Evolutionary conservation across 1,140 invertebrate species (phyloP).

Genomic region (Drosophila ambigua): DNA sequence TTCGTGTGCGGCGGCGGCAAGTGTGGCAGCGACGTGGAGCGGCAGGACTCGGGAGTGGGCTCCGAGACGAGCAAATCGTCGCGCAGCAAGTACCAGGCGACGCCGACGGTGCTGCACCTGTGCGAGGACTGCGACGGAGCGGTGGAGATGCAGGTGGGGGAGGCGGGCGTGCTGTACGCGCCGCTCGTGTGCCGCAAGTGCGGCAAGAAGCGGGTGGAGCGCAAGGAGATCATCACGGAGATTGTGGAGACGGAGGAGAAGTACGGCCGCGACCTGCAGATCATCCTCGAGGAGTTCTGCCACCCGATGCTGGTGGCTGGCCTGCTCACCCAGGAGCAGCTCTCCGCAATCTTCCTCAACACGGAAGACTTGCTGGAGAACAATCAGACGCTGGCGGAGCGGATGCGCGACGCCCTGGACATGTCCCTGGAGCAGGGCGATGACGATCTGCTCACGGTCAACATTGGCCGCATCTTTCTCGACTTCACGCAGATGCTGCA

Average conservation of each 20-base stretch:
- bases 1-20: conserved; percentile 64
- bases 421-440: conserved; percentile 91
- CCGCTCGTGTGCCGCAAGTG: conserved; percentile 94
- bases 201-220: conserved; percentile 92
- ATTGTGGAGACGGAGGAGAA: conserved; percentile 98
- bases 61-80: conserved; percentile 96
- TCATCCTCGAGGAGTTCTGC: conserved; percentile 97
- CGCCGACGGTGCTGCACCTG: conserved; percentile 86
- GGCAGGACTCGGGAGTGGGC: conserved; percentile 96
- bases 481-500: conserved; percentile 96
- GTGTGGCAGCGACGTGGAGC: conserved; percentile 88
- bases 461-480: conserved; percentile 95
- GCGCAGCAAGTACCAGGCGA: conserved; percentile 88
- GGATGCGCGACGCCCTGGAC: conserved; percentile 94
- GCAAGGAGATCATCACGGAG: conserved; percentile 97
- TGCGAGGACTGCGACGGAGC: conserved; percentile 92
- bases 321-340: conserved; percentile 90
- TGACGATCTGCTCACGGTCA: conserved; percentile 93
- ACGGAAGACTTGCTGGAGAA: conserved; percentile 96
- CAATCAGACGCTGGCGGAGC: conserved; percentile 93
- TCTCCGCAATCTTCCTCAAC: conserved; percentile 96
- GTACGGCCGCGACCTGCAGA: conserved; percentile 95
- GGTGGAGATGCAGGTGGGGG: conserved; percentile 88
- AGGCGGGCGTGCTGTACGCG: conserved; percentile 89
- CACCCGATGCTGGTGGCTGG: conserved; percentile 96